Evolutionary conservation across 2,797 vertebrate species (phyloP).

Genomic region (Tokudaia tokunoshimensis): DNA sequence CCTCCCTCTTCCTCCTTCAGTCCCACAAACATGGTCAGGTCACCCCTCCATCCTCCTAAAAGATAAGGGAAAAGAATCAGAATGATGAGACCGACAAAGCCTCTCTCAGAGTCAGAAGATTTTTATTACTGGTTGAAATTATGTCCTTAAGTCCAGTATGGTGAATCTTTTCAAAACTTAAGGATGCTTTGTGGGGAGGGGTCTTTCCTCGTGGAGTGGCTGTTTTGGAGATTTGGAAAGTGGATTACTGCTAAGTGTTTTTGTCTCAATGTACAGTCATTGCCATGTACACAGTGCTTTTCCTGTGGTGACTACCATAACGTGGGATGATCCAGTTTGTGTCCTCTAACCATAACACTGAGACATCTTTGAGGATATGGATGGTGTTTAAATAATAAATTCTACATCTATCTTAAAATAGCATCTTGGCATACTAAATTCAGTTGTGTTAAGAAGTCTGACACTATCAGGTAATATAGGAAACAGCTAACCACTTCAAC

Average conservation of each 20-base stretch:
- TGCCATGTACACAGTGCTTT: background rate
- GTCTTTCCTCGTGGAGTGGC: background rate
- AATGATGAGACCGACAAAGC: background rate
- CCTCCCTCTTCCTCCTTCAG: background rate
- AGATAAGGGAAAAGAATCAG: background rate
- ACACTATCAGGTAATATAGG: background rate
- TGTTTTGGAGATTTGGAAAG: background rate
- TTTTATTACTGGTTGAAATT: background rate
- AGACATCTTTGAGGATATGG: background rate
- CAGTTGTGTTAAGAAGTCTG: background rate
- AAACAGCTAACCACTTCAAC: background rate
- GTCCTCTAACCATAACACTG: background rate
- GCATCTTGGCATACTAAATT: background rate
- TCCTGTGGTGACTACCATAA: no score
- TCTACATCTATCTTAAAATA: background rate
- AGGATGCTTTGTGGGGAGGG: background rate
- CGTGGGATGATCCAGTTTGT: background rate
- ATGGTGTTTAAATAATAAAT: background rate
- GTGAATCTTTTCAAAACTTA: background rate
- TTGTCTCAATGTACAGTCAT: background rate
- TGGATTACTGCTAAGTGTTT: background rate
- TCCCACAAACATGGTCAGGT: fast-evolving
- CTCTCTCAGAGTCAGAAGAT: background rate
- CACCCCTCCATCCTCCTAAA: background rate
- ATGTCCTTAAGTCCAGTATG: background rate